Evolutionary conservation across 2,888 invertebrate genomes (phyloP).

Genomic region (Agrilus mali): DNA sequence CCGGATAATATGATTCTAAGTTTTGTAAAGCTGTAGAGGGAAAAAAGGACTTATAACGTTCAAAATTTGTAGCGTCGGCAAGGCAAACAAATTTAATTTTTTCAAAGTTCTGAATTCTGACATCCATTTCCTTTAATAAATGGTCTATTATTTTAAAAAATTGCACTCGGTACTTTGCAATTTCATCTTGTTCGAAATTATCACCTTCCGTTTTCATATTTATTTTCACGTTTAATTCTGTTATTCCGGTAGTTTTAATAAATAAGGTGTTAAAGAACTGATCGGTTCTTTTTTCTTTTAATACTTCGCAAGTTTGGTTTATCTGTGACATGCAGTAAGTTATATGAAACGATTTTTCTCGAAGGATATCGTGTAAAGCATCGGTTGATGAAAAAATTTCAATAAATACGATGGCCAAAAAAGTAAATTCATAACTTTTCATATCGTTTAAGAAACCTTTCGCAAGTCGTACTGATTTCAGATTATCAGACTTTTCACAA

Average conservation of each 20-base stretch:
- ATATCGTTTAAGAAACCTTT: constrained; percentile 12
- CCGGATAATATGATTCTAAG: neutral
- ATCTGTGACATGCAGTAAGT: constrained; percentile 7
- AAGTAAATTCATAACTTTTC: constrained; percentile 12
- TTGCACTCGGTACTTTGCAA: no score
- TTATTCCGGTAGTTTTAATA: no score
- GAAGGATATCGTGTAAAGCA: constrained; percentile 9
- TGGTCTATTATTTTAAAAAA: neutral
- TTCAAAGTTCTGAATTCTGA: neutral
- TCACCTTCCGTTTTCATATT: no score
- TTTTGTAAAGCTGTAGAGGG: neutral
- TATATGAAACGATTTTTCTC: constrained; percentile 7
- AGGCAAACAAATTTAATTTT: neutral
- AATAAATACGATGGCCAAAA: constrained; percentile 12
- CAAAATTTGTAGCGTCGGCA: neutral
- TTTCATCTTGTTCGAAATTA: no score
- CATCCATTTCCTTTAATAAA: neutral
- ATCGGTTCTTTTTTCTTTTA: constrained; percentile 3
- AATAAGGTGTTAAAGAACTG: no score
- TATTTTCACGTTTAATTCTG: no score
- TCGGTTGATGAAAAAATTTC: constrained; percentile 9
- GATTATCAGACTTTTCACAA: constrained; percentile 10
- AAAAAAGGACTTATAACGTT: neutral
- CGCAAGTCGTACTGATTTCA: constrained; percentile 10
- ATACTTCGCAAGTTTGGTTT: constrained; percentile 1